Base-by-base conservation (phyloP, 1,140 invertebrate genomes). In the Diorhabda carinulata region DNA sequence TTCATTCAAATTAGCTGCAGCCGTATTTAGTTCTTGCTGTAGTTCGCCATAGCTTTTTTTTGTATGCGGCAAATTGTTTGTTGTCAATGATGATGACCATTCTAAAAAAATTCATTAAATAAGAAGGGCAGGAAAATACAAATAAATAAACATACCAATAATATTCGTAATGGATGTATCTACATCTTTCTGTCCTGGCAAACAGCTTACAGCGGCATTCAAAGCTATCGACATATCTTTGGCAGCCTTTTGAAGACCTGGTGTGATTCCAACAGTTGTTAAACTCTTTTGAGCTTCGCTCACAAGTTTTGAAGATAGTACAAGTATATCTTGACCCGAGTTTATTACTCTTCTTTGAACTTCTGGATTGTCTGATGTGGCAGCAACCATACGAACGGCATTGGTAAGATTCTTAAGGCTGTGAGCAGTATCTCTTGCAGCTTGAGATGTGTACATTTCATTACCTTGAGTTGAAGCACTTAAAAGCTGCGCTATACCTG, bases 141-240 rank as follows among this genome's bases (percentile, higher is more conserved):
- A 8, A 52, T 25, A 25, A 25, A 56, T 60, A 58, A 57, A 9
- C 5, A 7, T 67, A 67, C 65, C 71, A 64, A 88, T 90, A 64
- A 98, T 96, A 68, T 87, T 89, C 69, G 88, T 86, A 74, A 97
- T 91, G 0, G 94, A 92, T 9, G 90, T 86, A 78, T 98, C 95
- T 3, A 98, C 89, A 78, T 97, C 95, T 73, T 90, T 87, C 76
- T 97, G 94, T 0, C 95, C 93, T 6, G 95, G 94, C 56, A 97
- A 84, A 76, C 91, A 92, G 70, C 90, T 91, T 4, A 97, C 87
- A 3, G 90, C 90, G 57, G 85, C 83, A 64, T 88, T 87, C 25
- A 91, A 77, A 3, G 88, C 83, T 4, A 72, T 80, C 63, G 75
- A 79, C 0, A 89, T 86, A 25, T 75, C 85, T 66, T 87, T 84